Base-by-base conservation (phyloP, 2,797 vertebrate genomes). In the Sebastes taczanowskii region DNA sequence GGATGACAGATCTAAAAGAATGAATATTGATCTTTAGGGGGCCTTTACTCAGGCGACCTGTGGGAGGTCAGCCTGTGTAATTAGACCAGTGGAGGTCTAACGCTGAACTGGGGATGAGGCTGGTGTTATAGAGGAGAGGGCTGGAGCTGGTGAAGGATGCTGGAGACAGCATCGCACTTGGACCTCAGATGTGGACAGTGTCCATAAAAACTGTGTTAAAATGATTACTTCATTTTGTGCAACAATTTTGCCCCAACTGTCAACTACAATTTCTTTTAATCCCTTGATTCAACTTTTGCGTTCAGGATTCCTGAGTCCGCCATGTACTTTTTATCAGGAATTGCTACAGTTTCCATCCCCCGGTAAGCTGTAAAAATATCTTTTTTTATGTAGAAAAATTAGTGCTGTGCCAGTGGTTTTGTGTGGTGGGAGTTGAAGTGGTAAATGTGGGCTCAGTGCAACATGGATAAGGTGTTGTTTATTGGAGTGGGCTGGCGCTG, bases 1-100 rank as follows among this genome's bases (percentile, higher is more conserved):
- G 63, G 95, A 96, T 96, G 96, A 96, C 96, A 95, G 96, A 96
- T 96, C 95, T 96, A 95, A 96, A 96, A 96, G 95, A 96, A 96
- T 96, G 95, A 96, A 96, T 96, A 96, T 96, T 96, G 96, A 96
- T 96, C 94, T 93, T 87, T 68, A 83, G 85, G 88, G 89, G 92
- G 89, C 88, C 94, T 94, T 95, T 94, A 89, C 90, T 93, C 86
- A 81, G 92, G 84, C 84, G 95, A 95, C 95, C 95, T 95, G 95
- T 92, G 92, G 94, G 96, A 96, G 95, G 96, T 96, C 95, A 96
- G 93, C 80, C 83, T 89, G 88, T 88, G 94, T 96, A 96, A 96
- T 96, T 95, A 96, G 94, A 95, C 86, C 88, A 76, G 91, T 84
- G 90, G 90, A 92, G 92, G 93, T 90, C 88, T 92, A 88, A 83